phyloP scores from a whole-genome alignment of 2,888 invertebrate genomes.

The Biston stratarius region DNA sequence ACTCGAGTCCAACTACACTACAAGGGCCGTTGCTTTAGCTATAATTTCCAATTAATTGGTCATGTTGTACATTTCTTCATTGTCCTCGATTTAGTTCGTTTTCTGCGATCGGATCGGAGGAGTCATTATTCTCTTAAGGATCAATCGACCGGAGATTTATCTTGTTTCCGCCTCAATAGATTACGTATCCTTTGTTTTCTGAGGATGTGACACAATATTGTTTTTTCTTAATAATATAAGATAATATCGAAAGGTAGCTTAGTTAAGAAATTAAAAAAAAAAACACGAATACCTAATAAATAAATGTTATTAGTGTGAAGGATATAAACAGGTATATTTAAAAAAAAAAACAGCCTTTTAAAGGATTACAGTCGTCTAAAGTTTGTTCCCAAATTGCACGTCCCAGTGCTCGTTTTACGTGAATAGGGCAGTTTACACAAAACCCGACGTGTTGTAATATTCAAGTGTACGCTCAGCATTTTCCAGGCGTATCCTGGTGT shows the following conservation, averaged over 20 bases:
- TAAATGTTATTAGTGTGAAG: too few relatives aligned
- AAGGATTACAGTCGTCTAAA: slow-evolving; percentile 27
- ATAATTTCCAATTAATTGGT: slow-evolving; percentile 34
- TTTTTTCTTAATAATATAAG: background rate
- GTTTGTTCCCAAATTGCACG: slow-evolving; percentile 39
- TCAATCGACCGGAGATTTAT: slow-evolving; percentile 32
- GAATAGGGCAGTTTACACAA: slow-evolving; percentile 53
- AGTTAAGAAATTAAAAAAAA: background rate
- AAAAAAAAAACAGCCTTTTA: background rate
- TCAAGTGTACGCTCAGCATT: slow-evolving; percentile 57
- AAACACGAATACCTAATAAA: too few relatives aligned
- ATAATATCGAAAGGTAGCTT: background rate
- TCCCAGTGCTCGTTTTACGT: slow-evolving; percentile 52
- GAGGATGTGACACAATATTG: slow-evolving; percentile 23
- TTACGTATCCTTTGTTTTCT: slow-evolving; percentile 27
- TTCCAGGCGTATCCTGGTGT: slow-evolving; percentile 48
- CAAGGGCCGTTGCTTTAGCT: slow-evolving; percentile 6
- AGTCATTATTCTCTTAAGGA: slow-evolving; percentile 32
- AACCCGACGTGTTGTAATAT: slow-evolving; percentile 61
- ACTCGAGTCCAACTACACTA: background rate
- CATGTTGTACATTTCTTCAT: slow-evolving; percentile 22
- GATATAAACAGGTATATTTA: too few relatives aligned
- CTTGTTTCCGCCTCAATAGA: slow-evolving; percentile 26
- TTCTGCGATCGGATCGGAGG: slow-evolving; percentile 15
- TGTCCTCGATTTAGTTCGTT: slow-evolving; percentile 20